Evolutionary conservation across 2,113 vertebrate species (phyloP).

Genomic region (Rhinolophus sinicus): DNA sequence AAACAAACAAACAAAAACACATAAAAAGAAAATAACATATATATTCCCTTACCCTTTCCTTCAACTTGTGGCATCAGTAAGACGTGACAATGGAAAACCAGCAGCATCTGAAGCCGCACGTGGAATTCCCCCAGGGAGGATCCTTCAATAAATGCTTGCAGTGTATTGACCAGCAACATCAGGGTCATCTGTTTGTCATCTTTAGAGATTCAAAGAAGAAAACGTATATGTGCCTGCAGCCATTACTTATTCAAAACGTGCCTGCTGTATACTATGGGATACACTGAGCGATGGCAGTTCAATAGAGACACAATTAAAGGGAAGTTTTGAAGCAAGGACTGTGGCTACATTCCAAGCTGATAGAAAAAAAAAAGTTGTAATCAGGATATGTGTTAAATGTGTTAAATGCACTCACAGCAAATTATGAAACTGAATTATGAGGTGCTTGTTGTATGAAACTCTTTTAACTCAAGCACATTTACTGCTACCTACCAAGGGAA

Average conservation of each 20-base stretch:
- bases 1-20: neutral
- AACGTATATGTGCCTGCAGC: neutral
- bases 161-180: conserved; percentile 87
- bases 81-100: conserved; percentile 97
- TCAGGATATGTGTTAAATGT: neutral
- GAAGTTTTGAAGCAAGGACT: neutral
- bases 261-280: neutral
- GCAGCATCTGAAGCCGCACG: conserved; percentile 89
- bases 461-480: neutral
- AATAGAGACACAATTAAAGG: neutral
- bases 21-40: neutral
- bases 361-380: neutral
- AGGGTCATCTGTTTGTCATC: conserved; percentile 84
- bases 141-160: conserved; percentile 96
- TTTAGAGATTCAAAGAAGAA: conserved; percentile 59
- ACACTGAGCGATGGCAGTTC: neutral
- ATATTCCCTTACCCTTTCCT: conserved; percentile 88
- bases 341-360: neutral
- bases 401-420: neutral
- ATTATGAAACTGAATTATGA: conserved; percentile 13
- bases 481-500: neutral
- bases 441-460: neutral
- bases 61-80: conserved; percentile 89
- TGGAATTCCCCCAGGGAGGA: conserved; percentile 94
- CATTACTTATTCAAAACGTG: neutral